Evolutionary conservation across 2,888 invertebrate species (phyloP).

Genomic region (Trissolcus brochymenae): DNA sequence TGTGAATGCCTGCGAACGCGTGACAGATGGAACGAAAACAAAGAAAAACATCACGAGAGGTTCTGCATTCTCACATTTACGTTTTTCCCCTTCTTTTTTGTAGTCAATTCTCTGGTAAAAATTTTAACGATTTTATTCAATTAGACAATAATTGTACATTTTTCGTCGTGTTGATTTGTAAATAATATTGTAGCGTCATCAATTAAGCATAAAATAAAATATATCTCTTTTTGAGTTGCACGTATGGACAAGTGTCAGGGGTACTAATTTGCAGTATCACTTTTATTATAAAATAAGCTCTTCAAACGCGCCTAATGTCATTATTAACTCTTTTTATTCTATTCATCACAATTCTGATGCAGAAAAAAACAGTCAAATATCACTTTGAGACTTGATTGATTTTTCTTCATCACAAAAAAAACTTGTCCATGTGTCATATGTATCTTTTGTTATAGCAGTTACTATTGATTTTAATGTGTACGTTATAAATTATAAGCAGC

Average conservation of each 20-base stretch:
- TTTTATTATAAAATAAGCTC: no score
- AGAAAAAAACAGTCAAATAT: no score
- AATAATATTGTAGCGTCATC: conserved; percentile 13
- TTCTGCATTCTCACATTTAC: conserved; percentile 72
- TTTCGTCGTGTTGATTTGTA: conserved; percentile 21
- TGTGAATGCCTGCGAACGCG: conserved; percentile 5
- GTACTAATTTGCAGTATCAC: no score
- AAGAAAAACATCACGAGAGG: conserved; percentile 56
- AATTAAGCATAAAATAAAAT: conserved; percentile 29
- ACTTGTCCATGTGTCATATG: no score
- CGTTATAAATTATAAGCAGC: conserved; percentile 34
- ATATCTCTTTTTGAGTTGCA: conserved; percentile 7
- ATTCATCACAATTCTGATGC: no score
- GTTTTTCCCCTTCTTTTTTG: conserved; percentile 33
- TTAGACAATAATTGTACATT: conserved; percentile 33
- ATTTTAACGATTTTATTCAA: conserved; percentile 4
- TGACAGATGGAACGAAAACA: conserved; percentile 19
- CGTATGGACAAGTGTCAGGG: no score
- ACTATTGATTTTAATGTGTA: conserved; percentile 32
- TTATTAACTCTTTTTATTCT: no score
- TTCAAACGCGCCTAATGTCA: no score
- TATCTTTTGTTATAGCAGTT: conserved; percentile 28
- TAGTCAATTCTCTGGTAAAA: not conserved
- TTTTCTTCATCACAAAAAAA: no score
- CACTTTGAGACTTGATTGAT: no score